Conservation (phyloP, 2,888 invertebrate genomes). For the Esperia sulphurella region DNA sequence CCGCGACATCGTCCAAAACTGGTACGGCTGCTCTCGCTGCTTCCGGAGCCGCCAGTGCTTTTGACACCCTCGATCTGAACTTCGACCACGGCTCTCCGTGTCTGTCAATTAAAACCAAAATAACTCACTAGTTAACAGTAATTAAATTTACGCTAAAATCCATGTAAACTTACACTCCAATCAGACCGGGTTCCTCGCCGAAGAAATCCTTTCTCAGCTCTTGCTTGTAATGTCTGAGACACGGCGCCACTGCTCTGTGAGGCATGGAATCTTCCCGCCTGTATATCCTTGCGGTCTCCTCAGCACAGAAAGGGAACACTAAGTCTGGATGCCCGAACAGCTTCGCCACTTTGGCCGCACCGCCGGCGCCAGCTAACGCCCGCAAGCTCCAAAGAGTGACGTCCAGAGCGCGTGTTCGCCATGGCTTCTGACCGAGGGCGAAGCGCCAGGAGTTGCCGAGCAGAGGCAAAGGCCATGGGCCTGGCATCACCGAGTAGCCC, state of each 20-base stretch:
- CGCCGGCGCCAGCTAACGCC: constrained; percentile 65
- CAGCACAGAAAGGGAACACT: constrained; percentile 85
- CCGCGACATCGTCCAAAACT: constrained; percentile 85
- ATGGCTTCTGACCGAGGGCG: constrained; percentile 75
- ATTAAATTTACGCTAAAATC: too few species aligned
- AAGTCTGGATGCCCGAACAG: constrained; percentile 88
- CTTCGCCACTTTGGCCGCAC: constrained; percentile 82
- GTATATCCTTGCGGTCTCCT: constrained; percentile 85
- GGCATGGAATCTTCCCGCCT: constrained; percentile 84
- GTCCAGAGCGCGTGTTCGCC: constrained; percentile 77
- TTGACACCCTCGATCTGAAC: constrained; percentile 90
- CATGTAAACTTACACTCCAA: constrained; percentile 83
- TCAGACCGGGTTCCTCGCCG: constrained; percentile 84
- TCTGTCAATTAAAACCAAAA: constrained; percentile 63
- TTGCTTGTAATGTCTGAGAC: constrained; percentile 85
- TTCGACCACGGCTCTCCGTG: constrained; percentile 93
- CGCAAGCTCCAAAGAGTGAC: constrained; percentile 70
- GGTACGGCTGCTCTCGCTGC: constrained; percentile 88
- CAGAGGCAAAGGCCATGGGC: constrained; percentile 85
- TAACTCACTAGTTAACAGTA: not conserved
- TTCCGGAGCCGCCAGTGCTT: constrained; percentile 88
- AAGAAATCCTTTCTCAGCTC: constrained; percentile 84
- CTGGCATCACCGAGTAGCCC: constrained; percentile 84
- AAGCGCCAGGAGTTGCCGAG: constrained; percentile 91
- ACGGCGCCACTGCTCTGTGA: constrained; percentile 86